Percentiles rank a stretch among this genome's conserved stretches.
Conservation (phyloP, 2,888 invertebrate genomes). For the Drosophila anomelani region DNA sequence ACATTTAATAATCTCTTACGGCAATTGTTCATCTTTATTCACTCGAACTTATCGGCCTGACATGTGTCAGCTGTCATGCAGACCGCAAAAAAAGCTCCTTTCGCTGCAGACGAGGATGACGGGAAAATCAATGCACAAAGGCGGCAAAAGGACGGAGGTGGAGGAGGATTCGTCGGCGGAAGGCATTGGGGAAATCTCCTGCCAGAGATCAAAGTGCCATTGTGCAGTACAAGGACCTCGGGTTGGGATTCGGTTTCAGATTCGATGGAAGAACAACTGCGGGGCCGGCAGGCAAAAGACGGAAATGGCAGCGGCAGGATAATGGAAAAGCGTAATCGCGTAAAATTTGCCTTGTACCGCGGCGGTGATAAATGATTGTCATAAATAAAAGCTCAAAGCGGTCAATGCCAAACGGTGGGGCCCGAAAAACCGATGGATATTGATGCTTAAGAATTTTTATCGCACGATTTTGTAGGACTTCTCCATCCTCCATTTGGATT, state of each 20-base stretch:
- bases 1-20: conserved; percentile 49
- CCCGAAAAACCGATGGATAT: conserved; percentile 71
- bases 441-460: conserved; percentile 81
- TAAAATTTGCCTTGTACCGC: conserved; percentile 73
- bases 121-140: conserved; percentile 42
- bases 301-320: conserved; percentile 50
- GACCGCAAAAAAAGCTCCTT: conserved; percentile 40
- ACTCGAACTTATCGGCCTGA: conserved; percentile 43
- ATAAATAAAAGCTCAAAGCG: conserved; percentile 77
- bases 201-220: conserved; percentile 58
- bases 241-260: neutral
- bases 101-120: conserved; percentile 2
- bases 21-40: conserved; percentile 48
- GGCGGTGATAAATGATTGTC: conserved; percentile 82
- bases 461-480: conserved; percentile 73
- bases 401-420: conserved; percentile 43
- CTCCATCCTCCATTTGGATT: conserved; percentile 49
- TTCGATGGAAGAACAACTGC: conserved; percentile 17
- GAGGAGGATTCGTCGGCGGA: conserved; percentile 11
- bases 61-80: conserved; percentile 49
- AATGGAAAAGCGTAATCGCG: conserved; percentile 80
- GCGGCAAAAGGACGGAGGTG: neutral
- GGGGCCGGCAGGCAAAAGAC: conserved; percentile 9
- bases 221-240: conserved; percentile 44
- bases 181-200: conserved; percentile 30